These are phyloP conservation scores for Microtus oregoni DNA, from an alignment of 2,113 vertebrate genomes.

Conservation along the genomic window DNA sequence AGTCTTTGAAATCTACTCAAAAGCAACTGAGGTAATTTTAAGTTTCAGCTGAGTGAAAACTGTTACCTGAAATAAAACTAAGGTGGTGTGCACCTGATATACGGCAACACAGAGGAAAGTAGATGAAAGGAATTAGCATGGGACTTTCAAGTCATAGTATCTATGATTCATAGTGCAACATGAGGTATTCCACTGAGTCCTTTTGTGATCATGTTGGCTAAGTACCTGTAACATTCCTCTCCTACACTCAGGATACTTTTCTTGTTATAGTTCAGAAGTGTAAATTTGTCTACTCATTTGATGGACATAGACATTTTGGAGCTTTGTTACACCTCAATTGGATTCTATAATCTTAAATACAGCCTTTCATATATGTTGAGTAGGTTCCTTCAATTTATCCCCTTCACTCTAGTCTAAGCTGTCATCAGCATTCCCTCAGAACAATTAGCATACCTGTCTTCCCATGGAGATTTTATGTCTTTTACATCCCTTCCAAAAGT, in stretches of 20 bases:
- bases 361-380: not conserved
- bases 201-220: not conserved
- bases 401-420: not conserved
- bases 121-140: not conserved
- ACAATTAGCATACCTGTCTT: not conserved
- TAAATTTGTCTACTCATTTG: not conserved
- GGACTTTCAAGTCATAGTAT: not conserved
- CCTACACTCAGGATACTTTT: not conserved
- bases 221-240: not conserved
- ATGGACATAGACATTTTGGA: not conserved
- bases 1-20: not conserved
- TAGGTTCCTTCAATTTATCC: not conserved
- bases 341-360: not conserved
- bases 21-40: not conserved
- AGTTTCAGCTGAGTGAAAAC: not conserved
- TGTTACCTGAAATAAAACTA: not conserved
- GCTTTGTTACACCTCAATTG: not conserved
- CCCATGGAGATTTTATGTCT: not conserved
- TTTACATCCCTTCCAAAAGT: not conserved
- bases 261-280: fast-evolving
- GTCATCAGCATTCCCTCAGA: not conserved
- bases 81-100: not conserved
- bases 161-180: not conserved
- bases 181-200: no score
- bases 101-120: not conserved